phyloP scores from a whole-genome alignment of 2,113 vertebrate genomes.

The Dolichotis patagonum region DNA sequence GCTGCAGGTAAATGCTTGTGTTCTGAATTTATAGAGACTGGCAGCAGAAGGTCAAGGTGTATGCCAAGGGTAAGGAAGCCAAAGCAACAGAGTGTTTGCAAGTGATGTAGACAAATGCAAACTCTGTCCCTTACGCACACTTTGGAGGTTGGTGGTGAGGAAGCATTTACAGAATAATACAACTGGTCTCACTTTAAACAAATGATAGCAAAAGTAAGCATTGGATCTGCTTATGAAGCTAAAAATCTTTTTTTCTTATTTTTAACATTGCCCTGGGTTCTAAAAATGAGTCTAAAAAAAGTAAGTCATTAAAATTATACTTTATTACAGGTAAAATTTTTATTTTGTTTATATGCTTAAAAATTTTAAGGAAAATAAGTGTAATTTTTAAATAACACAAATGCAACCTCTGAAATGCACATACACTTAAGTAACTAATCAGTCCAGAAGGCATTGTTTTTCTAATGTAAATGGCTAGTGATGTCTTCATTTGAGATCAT shows the following conservation, averaged over 20 bases:
- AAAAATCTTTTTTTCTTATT: not conserved
- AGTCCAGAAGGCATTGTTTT: not conserved
- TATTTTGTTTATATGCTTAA: not conserved
- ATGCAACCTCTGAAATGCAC: not conserved
- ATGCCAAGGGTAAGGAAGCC: constrained; percentile 72
- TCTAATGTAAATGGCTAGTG: not conserved
- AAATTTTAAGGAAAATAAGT: not conserved
- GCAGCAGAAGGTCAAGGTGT: constrained; percentile 55
- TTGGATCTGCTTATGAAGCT: rapidly evolving
- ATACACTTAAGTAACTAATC: not conserved
- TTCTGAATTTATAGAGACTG: constrained; percentile 70
- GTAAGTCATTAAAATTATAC: not conserved
- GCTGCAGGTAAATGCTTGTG: constrained; percentile 69
- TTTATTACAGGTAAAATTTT: not conserved
- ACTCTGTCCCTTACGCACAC: not conserved
- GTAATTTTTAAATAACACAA: not conserved
- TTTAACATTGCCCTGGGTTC: not conserved
- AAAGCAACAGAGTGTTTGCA: not conserved
- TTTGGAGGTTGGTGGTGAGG: not conserved
- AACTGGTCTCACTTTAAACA: not conserved
- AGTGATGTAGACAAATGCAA: not conserved
- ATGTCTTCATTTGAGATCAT: not conserved
- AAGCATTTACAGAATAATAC: not conserved
- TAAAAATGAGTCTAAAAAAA: not conserved
- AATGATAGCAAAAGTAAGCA: not conserved